Conservation (phyloP, 1,140 invertebrate species). For the Cyclargus thomasi region DNA sequence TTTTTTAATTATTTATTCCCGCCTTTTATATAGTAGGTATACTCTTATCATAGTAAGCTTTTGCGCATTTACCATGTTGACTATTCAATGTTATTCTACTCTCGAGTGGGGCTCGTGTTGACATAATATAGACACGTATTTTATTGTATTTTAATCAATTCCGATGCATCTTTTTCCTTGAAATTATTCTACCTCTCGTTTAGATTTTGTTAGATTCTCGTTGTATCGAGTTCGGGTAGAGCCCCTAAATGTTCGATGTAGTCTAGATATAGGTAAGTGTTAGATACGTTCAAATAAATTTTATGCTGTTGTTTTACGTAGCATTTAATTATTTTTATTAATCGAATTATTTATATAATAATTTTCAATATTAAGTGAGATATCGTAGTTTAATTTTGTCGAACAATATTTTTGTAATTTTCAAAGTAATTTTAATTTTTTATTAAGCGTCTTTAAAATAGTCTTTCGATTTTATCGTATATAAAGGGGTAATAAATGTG, state of each 20-base stretch:
- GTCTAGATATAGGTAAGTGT: constrained; percentile 58
- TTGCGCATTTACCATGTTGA: constrained; percentile 71
- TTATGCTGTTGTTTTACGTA: constrained; percentile 36
- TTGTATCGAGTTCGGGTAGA: constrained; percentile 41
- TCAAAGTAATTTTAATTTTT: constrained; percentile 23
- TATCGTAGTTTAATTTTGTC: constrained; percentile 4
- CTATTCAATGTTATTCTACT: constrained; percentile 60
- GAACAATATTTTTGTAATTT: constrained; percentile 17
- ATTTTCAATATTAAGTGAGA: constrained; percentile 18
- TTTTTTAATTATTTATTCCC: constrained; percentile 15
- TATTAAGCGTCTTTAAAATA: constrained; percentile 14
- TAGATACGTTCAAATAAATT: constrained; percentile 53
- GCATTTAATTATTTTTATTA: constrained; percentile 24
- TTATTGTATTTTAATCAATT: constrained; percentile 16
- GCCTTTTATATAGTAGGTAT: constrained; percentile 6
- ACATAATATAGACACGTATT: neutral
- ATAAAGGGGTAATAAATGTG: constrained; percentile 66
- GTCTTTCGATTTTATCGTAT: constrained; percentile 35
- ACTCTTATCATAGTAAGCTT: constrained; percentile 46
- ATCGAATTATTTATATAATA: constrained; percentile 15
- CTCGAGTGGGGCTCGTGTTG: constrained; percentile 37
- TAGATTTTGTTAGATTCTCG: constrained; percentile 43
- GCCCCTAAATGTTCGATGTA: constrained; percentile 61
- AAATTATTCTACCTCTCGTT: constrained; percentile 43
- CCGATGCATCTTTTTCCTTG: constrained; percentile 31